Evolutionary conservation across 2,113 vertebrate species (phyloP).

Genomic region (Echinops telfairi): DNA sequence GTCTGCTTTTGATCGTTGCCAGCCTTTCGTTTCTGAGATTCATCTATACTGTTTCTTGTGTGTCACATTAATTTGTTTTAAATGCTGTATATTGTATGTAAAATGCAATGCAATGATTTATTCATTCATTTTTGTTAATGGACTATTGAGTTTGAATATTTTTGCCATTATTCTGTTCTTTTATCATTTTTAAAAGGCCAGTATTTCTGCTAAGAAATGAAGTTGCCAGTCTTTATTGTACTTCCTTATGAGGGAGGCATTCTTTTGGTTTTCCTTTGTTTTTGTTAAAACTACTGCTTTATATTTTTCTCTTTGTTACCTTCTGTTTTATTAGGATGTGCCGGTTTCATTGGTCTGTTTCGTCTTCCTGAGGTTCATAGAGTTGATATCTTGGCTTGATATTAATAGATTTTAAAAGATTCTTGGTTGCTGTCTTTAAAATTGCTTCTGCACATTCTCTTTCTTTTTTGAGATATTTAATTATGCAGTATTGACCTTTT

Average conservation of each 20-base stretch:
- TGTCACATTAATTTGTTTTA: conserved; percentile 12
- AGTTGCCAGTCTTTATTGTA: not conserved
- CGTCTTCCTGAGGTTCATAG: not conserved
- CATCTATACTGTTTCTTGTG: not conserved
- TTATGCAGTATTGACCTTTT: not conserved
- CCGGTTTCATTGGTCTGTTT: conserved; percentile 35
- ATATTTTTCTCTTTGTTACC: not conserved
- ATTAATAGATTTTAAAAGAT: not conserved
- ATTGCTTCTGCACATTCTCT: not conserved
- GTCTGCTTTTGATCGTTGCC: not conserved
- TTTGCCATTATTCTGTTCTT: conserved; percentile 6
- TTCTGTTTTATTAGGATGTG: conserved; percentile 6
- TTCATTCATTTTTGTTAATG: not conserved
- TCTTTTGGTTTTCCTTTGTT: not conserved
- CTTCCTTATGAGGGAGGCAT: not conserved
- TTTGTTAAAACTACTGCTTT: not conserved
- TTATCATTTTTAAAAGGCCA: not conserved
- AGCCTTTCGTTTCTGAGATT: conserved; percentile 1
- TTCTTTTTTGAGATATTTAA: not conserved
- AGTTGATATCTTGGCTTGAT: not conserved
- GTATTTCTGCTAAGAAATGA: not conserved
- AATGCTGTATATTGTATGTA: not conserved
- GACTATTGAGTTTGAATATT: not conserved
- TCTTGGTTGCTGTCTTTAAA: conserved; percentile 14
- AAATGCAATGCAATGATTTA: not conserved